Base-by-base conservation (phyloP, 2,888 invertebrate genomes). In the Drosophila kambysellisi region DNA sequence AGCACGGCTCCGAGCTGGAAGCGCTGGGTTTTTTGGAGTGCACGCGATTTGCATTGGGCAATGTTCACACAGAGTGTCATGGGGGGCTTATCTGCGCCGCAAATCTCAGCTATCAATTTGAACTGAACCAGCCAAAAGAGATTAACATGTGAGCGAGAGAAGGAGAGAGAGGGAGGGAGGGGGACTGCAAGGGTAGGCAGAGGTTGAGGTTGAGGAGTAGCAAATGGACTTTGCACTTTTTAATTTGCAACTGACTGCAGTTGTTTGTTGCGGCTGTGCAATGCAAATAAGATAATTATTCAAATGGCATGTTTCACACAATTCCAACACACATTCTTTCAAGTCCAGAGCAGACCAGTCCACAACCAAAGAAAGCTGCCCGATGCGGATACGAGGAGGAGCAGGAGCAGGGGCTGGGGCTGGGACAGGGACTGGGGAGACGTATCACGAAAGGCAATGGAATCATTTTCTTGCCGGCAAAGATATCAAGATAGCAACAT, bases 271-370 rank as follows among this genome's bases (percentile, higher is more conserved):
- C 65, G 65, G 73, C 69, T 37, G 35, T 82, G 89, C 89, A 83
- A 89, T 89, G 91, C 91, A 91, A 90, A 91, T 90, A 90, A 91
- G 91, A 91, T 91, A 91, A 91, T 92, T 91, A 92, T 91, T 91
- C 91, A 91, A 91, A 92, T 91, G 84, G 91, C 91, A 92, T 91
- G 91, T 91, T 91, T 92, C 91, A 91, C 92, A 91, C 91, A 92
- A 91, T 91, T 90, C 88, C 90, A 84, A 82, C 79, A 80, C 83
- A 86, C 80, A 88, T 88, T 88, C 89, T 64, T 74, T 41, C 70
- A 65, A 81, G 79, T 81, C 79, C 76, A 79, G 72, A 64, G 37
- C 60, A 64, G 65, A 58, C 70, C 58, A 74, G 63, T 51, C 61
- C 65, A 35, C 65, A 39, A 51, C 9, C 37, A 50, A 73, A 73